Evolutionary conservation across 2,888 invertebrate genomes (phyloP).

Genomic region (Ptychoptera albimana): DNA sequence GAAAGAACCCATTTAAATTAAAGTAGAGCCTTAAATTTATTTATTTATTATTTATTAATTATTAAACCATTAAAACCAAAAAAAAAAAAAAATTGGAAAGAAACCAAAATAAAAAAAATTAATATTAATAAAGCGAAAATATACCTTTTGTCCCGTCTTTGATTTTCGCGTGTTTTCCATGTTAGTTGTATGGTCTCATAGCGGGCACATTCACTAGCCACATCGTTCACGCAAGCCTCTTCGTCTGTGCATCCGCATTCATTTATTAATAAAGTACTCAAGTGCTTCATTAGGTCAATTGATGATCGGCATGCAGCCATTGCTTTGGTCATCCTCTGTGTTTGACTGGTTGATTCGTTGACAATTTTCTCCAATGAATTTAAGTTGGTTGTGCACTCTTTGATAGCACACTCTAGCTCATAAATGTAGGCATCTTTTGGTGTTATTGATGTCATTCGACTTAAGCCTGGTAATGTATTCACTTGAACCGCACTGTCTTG

Average conservation of each 20-base stretch:
- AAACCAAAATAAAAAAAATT: slow-evolving; percentile 6
- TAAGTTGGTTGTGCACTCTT: slow-evolving; percentile 51
- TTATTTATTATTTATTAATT: too few relatives aligned
- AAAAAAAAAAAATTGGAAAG: neutral
- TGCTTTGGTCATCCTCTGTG: slow-evolving; percentile 57
- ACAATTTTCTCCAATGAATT: slow-evolving; percentile 49
- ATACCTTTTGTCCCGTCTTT: slow-evolving; percentile 63
- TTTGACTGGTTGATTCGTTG: slow-evolving; percentile 38
- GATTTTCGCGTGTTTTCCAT: slow-evolving; percentile 58
- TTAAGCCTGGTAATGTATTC: slow-evolving; percentile 49
- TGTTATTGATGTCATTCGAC: slow-evolving; percentile 51
- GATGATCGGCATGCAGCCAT: slow-evolving; percentile 66
- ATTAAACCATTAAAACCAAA: slow-evolving; percentile 9
- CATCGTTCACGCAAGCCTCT: slow-evolving; percentile 47
- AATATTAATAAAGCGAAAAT: slow-evolving; percentile 15
- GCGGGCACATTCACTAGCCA: slow-evolving; percentile 45
- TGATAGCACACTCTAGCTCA: slow-evolving; percentile 56
- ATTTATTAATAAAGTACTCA: slow-evolving; percentile 54
- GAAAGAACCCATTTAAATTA: too few relatives aligned
- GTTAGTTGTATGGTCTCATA: slow-evolving; percentile 51
- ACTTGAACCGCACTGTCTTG: slow-evolving; percentile 68
- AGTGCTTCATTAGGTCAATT: slow-evolving; percentile 64
- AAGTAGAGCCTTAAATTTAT: too few relatives aligned
- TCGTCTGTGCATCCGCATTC: slow-evolving; percentile 54
- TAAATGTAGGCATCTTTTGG: slow-evolving; percentile 68